phyloP scores from a whole-genome alignment of 2,797 vertebrate genomes.

The Lagocephalus sceleratus region DNA sequence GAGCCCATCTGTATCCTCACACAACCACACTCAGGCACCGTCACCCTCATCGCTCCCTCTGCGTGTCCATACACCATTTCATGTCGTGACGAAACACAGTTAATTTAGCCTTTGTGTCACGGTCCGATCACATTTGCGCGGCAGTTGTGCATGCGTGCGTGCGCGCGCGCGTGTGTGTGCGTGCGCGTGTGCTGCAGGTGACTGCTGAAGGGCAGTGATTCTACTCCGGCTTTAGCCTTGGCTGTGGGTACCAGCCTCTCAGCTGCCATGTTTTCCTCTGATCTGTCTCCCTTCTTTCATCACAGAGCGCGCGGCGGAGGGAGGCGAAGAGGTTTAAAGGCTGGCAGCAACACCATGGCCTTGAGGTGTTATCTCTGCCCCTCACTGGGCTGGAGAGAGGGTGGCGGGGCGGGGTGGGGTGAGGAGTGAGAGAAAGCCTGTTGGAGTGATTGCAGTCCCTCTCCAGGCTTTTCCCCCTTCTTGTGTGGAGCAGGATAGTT shows the following conservation, averaged over 20 bases:
- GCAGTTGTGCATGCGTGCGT: neutral
- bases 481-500: conserved; percentile 64
- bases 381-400: conserved; percentile 58
- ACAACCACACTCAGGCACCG: conserved; percentile 17
- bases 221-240: conserved; percentile 53
- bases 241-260: conserved; percentile 51
- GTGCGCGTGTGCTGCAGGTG: conserved; percentile 28
- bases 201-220: conserved; percentile 47
- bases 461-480: conserved; percentile 31
- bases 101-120: neutral
- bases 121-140: neutral
- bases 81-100: neutral
- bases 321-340: conserved; percentile 61
- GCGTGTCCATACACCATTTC: neutral
- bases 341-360: conserved; percentile 72
- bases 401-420: conserved; percentile 34
- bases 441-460: conserved; percentile 52
- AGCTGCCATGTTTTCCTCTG: conserved; percentile 63
- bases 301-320: conserved; percentile 54
- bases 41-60: conserved; percentile 7
- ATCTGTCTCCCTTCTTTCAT: conserved; percentile 65
- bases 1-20: conserved; percentile 59
- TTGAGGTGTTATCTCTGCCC: conserved; percentile 75
- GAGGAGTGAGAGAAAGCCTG: conserved; percentile 28
- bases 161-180: conserved; percentile 5